These are phyloP conservation scores for Bradypodion ventrale DNA, from an alignment of 2,797 vertebrate species.

Conservation along the genomic window DNA sequence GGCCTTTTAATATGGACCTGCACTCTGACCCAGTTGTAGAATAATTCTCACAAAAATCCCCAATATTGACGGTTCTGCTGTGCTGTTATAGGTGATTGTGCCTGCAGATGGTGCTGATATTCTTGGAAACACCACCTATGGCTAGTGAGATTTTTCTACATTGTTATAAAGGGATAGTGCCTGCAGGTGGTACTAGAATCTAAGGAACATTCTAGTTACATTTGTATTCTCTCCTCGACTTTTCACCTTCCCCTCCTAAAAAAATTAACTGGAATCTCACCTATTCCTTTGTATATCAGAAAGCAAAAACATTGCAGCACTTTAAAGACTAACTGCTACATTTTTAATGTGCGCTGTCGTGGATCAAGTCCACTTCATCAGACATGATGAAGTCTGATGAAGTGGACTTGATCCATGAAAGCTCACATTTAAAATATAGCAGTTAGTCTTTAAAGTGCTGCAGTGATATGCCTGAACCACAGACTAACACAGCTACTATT, in stretches of 20 bases:
- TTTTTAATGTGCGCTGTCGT: too few species aligned
- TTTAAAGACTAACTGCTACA: too few species aligned
- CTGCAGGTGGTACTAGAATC: conserved; percentile 18
- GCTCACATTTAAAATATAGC: too few species aligned
- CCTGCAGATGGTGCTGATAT: conserved; percentile 15
- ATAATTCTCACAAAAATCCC: neutral
- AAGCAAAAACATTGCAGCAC: too few species aligned
- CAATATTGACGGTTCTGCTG: neutral
- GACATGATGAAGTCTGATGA: too few species aligned
- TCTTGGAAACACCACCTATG: neutral
- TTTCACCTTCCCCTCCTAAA: neutral
- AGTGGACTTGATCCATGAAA: too few species aligned
- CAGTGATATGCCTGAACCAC: too few species aligned
- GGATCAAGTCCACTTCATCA: too few species aligned
- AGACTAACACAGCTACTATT: too few species aligned
- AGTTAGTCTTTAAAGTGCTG: too few species aligned
- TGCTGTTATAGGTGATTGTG: neutral
- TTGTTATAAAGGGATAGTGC: neutral
- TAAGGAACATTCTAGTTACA: neutral
- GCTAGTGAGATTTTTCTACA: neutral
- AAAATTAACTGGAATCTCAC: neutral
- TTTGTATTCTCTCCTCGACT: neutral
- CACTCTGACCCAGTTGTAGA: neutral
- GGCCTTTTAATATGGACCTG: neutral
- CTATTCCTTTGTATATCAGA: too few species aligned